A percentile compares a stretch with the other conserved stretches of the same genome.
Evolutionary conservation across 2,888 invertebrate species (phyloP).

Genomic region (Caenorhabditis sp.): DNA sequence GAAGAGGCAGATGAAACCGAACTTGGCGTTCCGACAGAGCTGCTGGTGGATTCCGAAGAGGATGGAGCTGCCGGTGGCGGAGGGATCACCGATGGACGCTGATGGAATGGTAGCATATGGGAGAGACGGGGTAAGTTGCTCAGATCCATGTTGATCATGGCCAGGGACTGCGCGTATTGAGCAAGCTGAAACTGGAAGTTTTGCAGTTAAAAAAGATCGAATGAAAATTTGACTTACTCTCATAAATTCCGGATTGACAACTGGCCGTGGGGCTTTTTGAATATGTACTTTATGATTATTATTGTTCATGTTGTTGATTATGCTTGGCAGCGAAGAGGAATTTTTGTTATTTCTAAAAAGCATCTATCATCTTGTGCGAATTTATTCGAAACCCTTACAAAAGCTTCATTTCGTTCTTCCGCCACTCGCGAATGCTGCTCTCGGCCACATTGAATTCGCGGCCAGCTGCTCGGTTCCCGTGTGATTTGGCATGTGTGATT

Average conservation of each 20-base stretch:
- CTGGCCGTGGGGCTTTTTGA: background rate
- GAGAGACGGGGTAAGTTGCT: background rate
- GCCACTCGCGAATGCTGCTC: conserved; percentile 81
- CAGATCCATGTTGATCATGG: conserved; percentile 31
- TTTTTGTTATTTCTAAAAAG: background rate
- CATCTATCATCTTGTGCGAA: background rate
- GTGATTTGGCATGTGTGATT: conserved; percentile 73
- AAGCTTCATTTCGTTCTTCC: conserved; percentile 80
- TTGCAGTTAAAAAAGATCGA: background rate
- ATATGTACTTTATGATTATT: conserved; percentile 18
- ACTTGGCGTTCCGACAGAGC: conserved; percentile 17
- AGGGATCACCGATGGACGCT: background rate
- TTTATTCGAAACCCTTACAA: conserved; percentile 36
- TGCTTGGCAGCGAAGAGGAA: background rate
- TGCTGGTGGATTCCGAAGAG: conserved; percentile 15
- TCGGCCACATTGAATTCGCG: conserved; percentile 82
- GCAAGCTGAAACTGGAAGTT: conserved; percentile 19
- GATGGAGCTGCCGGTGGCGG: background rate
- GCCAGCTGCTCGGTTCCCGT: conserved; percentile 79
- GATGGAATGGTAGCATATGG: background rate
- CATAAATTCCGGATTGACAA: background rate
- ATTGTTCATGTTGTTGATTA: conserved; percentile 22
- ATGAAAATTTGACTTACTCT: conserved; percentile 3
- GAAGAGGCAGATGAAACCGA: conserved; percentile 1
- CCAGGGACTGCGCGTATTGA: conserved; percentile 19